Conservation (phyloP, 1,140 invertebrate genomes). For the Pteromalus puparum region DNA sequence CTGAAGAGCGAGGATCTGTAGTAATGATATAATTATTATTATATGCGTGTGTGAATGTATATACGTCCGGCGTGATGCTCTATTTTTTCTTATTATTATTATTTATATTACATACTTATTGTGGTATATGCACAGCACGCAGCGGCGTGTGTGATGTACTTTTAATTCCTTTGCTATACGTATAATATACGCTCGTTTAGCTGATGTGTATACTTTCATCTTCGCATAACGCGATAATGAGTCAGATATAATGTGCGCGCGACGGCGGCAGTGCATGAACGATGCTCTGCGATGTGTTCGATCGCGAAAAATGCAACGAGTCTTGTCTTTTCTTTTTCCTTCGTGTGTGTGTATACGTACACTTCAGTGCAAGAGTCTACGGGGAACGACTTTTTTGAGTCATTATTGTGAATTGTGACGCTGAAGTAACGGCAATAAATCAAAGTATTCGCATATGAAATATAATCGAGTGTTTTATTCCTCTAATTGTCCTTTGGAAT, state of each 20-base stretch:
- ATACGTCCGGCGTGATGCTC: background rate
- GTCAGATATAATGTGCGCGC: background rate
- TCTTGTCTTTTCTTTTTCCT: background rate
- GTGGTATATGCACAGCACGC: too few relatives aligned
- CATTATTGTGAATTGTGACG: conserved; percentile 7
- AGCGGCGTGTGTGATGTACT: conserved; percentile 22
- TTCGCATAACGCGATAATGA: conserved; percentile 21
- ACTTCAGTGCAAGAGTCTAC: background rate
- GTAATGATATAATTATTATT: background rate
- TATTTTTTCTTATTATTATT: background rate
- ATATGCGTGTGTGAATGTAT: background rate
- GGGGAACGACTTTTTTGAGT: background rate
- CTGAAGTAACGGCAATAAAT: conserved; percentile 38
- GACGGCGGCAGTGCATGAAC: background rate
- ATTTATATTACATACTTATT: background rate
- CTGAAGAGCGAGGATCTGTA: background rate
- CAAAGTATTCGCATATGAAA: conserved; percentile 38
- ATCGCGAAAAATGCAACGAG: conserved; percentile 1
- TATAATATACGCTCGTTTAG: conserved; percentile 9
- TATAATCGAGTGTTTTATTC: conserved; percentile 22
- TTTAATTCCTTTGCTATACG: conserved; percentile 38
- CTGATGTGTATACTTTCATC: conserved; percentile 17
- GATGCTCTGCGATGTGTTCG: background rate
- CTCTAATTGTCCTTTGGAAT: background rate
- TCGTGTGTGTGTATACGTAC: background rate